Evolutionary conservation across 2,888 invertebrate species (phyloP).

Genomic region (Nineta flava): DNA sequence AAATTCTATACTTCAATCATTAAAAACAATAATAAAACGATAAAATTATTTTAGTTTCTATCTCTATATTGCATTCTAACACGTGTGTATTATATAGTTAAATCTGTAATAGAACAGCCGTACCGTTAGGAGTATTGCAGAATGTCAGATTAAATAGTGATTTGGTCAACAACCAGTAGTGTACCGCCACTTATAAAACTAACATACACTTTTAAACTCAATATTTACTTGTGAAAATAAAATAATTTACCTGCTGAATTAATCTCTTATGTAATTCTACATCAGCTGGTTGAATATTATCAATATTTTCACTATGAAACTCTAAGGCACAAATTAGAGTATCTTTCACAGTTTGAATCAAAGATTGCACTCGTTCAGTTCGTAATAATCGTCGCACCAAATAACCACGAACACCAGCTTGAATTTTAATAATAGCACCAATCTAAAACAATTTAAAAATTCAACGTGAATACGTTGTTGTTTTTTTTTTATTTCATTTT

Average conservation of each 20-base stretch:
- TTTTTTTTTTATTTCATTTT: background rate
- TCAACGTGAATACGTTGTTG: background rate
- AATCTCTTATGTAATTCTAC: constrained; percentile 55
- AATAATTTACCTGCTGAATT: constrained; percentile 50
- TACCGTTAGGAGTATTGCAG: too few species aligned
- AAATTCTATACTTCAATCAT: too few species aligned
- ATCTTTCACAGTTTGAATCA: constrained; percentile 67
- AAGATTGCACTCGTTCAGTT: constrained; percentile 62
- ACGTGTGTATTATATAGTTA: too few species aligned
- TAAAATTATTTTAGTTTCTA: too few species aligned
- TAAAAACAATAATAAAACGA: too few species aligned
- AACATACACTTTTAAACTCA: constrained; percentile 6
- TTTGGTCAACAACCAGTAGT: background rate
- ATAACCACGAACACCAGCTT: constrained; percentile 57
- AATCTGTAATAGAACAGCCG: too few species aligned
- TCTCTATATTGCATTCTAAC: too few species aligned
- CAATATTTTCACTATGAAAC: constrained; percentile 44
- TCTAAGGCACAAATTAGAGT: constrained; percentile 61
- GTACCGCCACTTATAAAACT: too few species aligned
- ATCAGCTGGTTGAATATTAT: constrained; percentile 44
- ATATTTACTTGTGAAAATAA: too few species aligned
- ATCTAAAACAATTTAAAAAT: constrained; percentile 21
- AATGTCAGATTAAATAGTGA: background rate
- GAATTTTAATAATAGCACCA: constrained; percentile 48
- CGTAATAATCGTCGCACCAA: constrained; percentile 64